A percentile compares a stretch with the other conserved stretches of the same genome.
Evolutionary conservation across 2,888 invertebrate genomes (phyloP).

Genomic region (Spisula subtruncata): DNA sequence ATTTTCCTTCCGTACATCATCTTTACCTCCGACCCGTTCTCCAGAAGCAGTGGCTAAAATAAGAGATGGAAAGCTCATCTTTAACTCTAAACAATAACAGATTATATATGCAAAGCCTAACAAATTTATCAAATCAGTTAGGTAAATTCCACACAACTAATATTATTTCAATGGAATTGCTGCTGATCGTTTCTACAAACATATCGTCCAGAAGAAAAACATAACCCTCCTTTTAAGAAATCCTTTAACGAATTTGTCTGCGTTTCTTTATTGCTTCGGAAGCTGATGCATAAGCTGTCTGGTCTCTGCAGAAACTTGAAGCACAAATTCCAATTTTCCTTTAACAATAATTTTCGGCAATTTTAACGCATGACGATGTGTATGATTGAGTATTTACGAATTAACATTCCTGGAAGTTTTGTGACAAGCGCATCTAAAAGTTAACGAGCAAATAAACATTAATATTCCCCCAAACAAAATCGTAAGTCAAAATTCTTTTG

Average conservation of each 20-base stretch:
- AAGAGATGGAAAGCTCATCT: conserved; percentile 75
- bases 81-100: conserved; percentile 8
- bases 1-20: conserved; percentile 79
- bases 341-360: not conserved
- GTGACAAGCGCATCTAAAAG: not conserved
- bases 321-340: conserved; percentile 12
- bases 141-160: not conserved
- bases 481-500: not conserved
- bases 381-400: not conserved
- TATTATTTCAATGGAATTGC: not conserved
- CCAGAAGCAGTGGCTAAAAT: conserved; percentile 73
- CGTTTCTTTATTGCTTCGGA: conserved; percentile 3
- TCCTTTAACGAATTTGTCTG: not conserved
- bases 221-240: not conserved
- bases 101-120: not conserved
- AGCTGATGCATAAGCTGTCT: conserved; percentile 7
- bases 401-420: not conserved
- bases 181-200: not conserved
- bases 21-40: conserved; percentile 70
- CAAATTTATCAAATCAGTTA: not conserved
- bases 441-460: conserved; percentile 7
- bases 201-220: not conserved
- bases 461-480: not conserved
- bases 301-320: conserved; percentile 14
- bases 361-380: not conserved